phyloP scores from a whole-genome alignment of 2,797 vertebrate genomes.

The Urosaurus nigricauda region DNA sequence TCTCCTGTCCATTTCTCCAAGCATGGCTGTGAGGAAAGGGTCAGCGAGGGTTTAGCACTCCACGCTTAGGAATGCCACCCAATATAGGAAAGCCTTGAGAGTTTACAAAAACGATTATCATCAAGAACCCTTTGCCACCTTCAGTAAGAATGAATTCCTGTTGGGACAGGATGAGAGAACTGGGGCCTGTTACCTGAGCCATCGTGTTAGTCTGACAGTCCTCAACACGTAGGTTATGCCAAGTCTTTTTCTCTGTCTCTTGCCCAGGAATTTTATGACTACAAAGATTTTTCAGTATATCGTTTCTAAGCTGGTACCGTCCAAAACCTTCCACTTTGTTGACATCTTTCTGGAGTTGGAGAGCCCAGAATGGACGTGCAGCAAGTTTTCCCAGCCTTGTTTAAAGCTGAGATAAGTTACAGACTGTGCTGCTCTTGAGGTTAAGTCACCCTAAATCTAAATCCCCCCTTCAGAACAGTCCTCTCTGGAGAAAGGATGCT shows the following conservation, averaged over 20 bases:
- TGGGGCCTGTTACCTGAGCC: constrained; percentile 62
- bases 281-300: constrained; percentile 54
- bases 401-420: constrained; percentile 30
- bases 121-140: constrained; percentile 27
- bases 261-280: constrained; percentile 55
- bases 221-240: constrained; percentile 54
- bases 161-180: constrained; percentile 43
- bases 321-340: constrained; percentile 59
- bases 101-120: constrained; percentile 15
- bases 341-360: constrained; percentile 51
- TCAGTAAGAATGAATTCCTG: constrained; percentile 25
- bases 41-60: neutral
- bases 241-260: constrained; percentile 48
- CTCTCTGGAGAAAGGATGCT: neutral
- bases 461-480: neutral
- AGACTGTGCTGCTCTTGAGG: constrained; percentile 27
- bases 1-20: neutral
- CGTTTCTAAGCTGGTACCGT: constrained; percentile 50
- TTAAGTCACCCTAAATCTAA: constrained; percentile 26
- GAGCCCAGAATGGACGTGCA: constrained; percentile 21
- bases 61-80: neutral
- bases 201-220: constrained; percentile 57
- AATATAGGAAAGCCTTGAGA: neutral
- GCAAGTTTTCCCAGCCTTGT: constrained; percentile 18
- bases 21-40: neutral